A percentile compares a stretch with the other conserved stretches of the same genome.
These are phyloP conservation scores for Drosophila athabasca DNA, from an alignment of 1,140 invertebrate genomes.

Conservation along the genomic window DNA sequence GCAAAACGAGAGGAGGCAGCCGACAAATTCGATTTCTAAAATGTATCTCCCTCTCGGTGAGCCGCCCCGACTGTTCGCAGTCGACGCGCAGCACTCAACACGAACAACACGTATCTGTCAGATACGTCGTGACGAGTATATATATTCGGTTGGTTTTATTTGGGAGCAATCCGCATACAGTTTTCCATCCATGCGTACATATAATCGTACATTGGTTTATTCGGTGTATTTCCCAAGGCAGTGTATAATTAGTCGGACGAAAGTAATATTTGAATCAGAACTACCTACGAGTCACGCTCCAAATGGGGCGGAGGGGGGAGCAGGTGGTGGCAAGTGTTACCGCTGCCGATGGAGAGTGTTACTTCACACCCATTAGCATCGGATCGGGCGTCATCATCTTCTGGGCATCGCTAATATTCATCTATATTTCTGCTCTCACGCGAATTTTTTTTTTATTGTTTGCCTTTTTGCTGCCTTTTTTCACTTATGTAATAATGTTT, in stretches of 20 bases:
- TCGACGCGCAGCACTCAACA: slow-evolving; percentile 81
- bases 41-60: slow-evolving; percentile 55
- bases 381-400: too few relatives aligned
- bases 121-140: slow-evolving; percentile 72
- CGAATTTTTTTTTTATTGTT: slow-evolving; percentile 15
- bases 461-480: slow-evolving; percentile 20
- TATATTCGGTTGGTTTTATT: slow-evolving; percentile 68
- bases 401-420: background rate
- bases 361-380: slow-evolving; percentile 41
- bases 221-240: slow-evolving; percentile 26
- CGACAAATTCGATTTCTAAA: slow-evolving; percentile 73
- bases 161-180: slow-evolving; percentile 39
- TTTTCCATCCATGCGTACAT: slow-evolving; percentile 17
- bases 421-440: slow-evolving; percentile 45
- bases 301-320: slow-evolving; percentile 3
- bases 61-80: slow-evolving; percentile 46
- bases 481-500: slow-evolving; percentile 78
- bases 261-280: slow-evolving; percentile 13
- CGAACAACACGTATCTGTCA: slow-evolving; percentile 74
- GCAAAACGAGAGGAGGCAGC: too few relatives aligned
- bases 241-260: slow-evolving; percentile 23
- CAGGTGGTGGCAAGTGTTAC: too few relatives aligned
- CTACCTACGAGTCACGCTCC: slow-evolving; percentile 35
- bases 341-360: background rate
- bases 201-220: slow-evolving; percentile 6